Percentiles rank a stretch among this genome's conserved stretches.
Evolutionary conservation across 2,113 vertebrate genomes (phyloP).

Genomic region (Dunckerocampus dactyliophorus): DNA sequence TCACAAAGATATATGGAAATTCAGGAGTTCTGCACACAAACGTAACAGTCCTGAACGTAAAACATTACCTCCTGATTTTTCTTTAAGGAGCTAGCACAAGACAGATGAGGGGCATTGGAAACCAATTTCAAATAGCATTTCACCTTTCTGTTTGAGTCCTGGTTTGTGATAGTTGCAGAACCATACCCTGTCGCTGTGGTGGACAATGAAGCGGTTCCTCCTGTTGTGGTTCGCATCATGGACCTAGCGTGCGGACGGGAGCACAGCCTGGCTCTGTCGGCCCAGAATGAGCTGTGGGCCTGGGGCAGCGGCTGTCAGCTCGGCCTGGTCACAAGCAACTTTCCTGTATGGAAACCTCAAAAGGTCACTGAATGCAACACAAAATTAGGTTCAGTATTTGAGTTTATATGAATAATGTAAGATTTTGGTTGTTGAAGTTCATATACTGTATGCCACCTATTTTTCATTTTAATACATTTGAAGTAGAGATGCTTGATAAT

Average conservation of each 20-base stretch:
- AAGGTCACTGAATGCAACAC: slow-evolving; percentile 56
- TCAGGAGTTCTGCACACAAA: no score
- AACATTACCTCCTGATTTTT: no score
- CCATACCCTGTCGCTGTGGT: slow-evolving; percentile 79
- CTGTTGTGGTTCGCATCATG: slow-evolving; percentile 74
- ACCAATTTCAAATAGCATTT: not conserved
- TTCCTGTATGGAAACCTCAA: slow-evolving; percentile 87
- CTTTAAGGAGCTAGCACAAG: no score
- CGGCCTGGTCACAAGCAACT: slow-evolving; percentile 84
- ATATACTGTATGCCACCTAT: no score
- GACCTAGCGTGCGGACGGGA: slow-evolving; percentile 89
- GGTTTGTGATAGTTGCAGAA: slow-evolving; percentile 67
- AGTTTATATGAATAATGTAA: no score
- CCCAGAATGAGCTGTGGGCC: slow-evolving; percentile 90
- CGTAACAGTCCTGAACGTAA: no score
- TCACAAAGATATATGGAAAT: no score
- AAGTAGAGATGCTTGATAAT: no score
- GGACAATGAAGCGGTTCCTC: slow-evolving; percentile 80
- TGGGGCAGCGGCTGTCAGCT: slow-evolving; percentile 96
- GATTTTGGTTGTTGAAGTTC: no score
- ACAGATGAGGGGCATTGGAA: not conserved
- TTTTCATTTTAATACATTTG: no score
- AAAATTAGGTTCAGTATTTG: not conserved
- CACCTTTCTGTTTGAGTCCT: not conserved
- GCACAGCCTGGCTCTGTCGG: slow-evolving; percentile 87